Percentiles rank a stretch among this genome's conserved stretches.
Conservation (phyloP, 2,113 vertebrate genomes). For the Xiphophorus hellerii region DNA sequence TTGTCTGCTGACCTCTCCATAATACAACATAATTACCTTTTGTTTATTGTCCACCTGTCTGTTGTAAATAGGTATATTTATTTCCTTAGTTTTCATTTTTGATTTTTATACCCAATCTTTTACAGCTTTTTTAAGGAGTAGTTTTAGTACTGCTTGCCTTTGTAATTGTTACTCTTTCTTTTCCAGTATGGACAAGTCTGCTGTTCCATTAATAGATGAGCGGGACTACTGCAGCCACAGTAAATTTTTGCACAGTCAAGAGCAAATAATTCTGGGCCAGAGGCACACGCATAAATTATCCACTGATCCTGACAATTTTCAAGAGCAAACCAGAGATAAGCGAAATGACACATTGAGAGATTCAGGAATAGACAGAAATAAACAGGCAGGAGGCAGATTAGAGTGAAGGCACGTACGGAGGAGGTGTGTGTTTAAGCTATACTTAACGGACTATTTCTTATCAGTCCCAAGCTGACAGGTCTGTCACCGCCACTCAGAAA, state of each 20-base stretch:
- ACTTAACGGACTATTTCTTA: slow-evolving; percentile 32
- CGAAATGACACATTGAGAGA: slow-evolving; percentile 18
- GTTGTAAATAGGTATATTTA: neutral
- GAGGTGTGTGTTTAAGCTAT: slow-evolving; percentile 37
- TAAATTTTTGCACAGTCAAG: slow-evolving; percentile 52
- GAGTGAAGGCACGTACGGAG: neutral
- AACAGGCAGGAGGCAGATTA: slow-evolving; percentile 16
- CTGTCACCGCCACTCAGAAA: slow-evolving; percentile 18
- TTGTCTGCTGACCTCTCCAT: neutral
- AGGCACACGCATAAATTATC: slow-evolving; percentile 52
- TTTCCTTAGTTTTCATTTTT: neutral
- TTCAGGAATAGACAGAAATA: neutral
- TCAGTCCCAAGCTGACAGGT: slow-evolving; percentile 30
- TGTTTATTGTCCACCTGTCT: neutral
- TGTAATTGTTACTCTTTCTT: neutral
- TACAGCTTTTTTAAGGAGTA: neutral
- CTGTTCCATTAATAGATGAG: slow-evolving; percentile 29
- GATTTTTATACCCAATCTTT: neutral
- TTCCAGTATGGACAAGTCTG: slow-evolving; percentile 23
- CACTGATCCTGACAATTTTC: slow-evolving; percentile 23
- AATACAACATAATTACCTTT: neutral
- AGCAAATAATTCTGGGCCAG: slow-evolving; percentile 26
- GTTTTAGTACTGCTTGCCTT: neutral
- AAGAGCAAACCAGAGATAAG: slow-evolving; percentile 18
- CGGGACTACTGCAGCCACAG: slow-evolving; percentile 31